These are phyloP conservation scores for Solenopsis invicta DNA, from an alignment of 1,140 invertebrate genomes.

Conservation along the genomic window DNA sequence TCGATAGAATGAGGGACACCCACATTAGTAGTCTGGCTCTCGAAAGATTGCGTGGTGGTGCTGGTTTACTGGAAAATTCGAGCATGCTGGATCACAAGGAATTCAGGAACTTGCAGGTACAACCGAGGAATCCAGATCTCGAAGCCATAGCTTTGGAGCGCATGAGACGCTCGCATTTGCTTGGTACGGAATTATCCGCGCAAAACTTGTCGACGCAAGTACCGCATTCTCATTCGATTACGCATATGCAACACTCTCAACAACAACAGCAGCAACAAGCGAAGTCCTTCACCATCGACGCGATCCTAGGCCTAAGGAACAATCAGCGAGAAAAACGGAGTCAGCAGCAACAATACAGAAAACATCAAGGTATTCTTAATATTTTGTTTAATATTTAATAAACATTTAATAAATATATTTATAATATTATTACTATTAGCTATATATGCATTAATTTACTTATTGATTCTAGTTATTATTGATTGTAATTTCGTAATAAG, in stretches of 20 bases:
- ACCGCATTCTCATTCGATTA: slow-evolving; percentile 79
- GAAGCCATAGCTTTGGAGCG: slow-evolving; percentile 82
- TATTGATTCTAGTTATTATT: background rate
- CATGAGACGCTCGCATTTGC: slow-evolving; percentile 81
- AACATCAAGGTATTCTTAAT: slow-evolving; percentile 80
- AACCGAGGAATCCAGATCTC: slow-evolving; percentile 78
- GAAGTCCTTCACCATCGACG: slow-evolving; percentile 93
- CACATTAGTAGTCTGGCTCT: slow-evolving; percentile 72
- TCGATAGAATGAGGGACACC: slow-evolving; percentile 77
- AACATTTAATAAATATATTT: too few species aligned
- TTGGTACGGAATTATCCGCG: slow-evolving; percentile 77
- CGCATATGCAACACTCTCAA: slow-evolving; percentile 81
- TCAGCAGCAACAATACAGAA: slow-evolving; percentile 81
- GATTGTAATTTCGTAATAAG: background rate
- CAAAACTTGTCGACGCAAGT: slow-evolving; percentile 81
- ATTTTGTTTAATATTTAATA: background rate
- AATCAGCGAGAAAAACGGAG: slow-evolving; percentile 82
- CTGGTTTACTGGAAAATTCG: slow-evolving; percentile 75
- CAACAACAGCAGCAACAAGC: slow-evolving; percentile 84
- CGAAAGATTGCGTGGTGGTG: slow-evolving; percentile 73
- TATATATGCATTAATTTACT: background rate
- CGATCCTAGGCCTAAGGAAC: slow-evolving; percentile 91
- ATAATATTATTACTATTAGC: background rate
- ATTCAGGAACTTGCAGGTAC: slow-evolving; percentile 79
- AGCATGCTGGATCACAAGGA: slow-evolving; percentile 77